phyloP scores from a whole-genome alignment of 37 sponge, comb jelly and placozoan genomes.

The Aphrocallistes beatrix region DNA sequence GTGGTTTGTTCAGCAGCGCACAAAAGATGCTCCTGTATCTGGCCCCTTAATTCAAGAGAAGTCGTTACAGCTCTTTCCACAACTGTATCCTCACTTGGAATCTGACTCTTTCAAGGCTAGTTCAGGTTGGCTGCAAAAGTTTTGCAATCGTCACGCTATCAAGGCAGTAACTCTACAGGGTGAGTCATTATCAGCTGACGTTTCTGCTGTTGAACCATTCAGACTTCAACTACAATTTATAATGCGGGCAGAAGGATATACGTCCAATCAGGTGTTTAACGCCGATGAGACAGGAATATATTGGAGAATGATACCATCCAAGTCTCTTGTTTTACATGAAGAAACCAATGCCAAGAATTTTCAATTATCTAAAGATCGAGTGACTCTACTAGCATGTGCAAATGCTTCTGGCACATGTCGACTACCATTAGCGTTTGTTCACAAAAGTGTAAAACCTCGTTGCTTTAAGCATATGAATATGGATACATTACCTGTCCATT shows the following conservation, averaged over 20 bases:
- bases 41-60: constrained; percentile 20
- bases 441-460: constrained; percentile 22
- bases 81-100: constrained; percentile 18
- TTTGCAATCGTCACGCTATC: constrained; percentile 5
- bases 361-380: constrained; percentile 29
- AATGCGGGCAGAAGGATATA: background rate
- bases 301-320: constrained; percentile 16
- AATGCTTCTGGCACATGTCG: constrained; percentile 24
- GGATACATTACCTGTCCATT: constrained; percentile 21
- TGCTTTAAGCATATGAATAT: constrained; percentile 35
- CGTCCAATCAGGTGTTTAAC: constrained; percentile 28
- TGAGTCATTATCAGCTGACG: constrained; percentile 22
- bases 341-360: constrained; percentile 2
- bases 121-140: constrained; percentile 21
- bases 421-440: constrained; percentile 23
- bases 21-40: constrained; percentile 26
- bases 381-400: background rate
- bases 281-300: constrained; percentile 26
- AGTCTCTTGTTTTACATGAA: constrained; percentile 13
- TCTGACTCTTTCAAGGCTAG: constrained; percentile 26
- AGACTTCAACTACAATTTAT: background rate
- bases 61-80: background rate
- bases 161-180: background rate
- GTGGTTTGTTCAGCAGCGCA: constrained; percentile 27
- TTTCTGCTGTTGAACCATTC: constrained; percentile 27